phyloP scores from a whole-genome alignment of 1,140 invertebrate genomes.

The Holcopasites calliopsidis region DNA sequence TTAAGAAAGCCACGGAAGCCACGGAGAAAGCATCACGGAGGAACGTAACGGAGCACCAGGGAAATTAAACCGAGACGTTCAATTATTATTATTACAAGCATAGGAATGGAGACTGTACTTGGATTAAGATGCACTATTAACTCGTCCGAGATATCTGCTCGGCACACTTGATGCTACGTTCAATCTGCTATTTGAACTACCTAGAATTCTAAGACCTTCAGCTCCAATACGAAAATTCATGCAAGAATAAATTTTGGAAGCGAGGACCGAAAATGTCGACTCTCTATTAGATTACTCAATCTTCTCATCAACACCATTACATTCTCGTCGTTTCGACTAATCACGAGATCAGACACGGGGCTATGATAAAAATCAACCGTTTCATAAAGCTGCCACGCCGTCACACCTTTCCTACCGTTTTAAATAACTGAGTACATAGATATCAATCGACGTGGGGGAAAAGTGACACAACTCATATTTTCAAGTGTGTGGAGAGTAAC shows the following conservation, averaged over 20 bases:
- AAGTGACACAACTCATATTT: no score
- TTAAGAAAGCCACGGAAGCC: constrained; percentile 10
- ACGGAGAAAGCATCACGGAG: constrained; percentile 19
- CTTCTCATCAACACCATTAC: neutral
- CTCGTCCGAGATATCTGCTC: neutral
- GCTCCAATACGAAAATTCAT: neutral
- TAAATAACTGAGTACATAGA: no score
- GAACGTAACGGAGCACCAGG: neutral
- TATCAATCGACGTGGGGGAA: no score
- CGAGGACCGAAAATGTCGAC: neutral
- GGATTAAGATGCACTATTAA: neutral
- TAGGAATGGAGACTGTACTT: neutral
- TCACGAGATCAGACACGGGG: neutral
- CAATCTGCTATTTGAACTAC: neutral
- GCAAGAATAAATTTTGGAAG: no score
- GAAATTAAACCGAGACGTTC: constrained; percentile 16
- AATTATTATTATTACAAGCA: neutral
- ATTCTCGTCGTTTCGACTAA: no score
- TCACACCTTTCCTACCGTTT: neutral
- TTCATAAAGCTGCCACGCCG: neutral
- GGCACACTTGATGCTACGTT: neutral
- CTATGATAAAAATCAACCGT: neutral
- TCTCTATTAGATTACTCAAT: neutral
- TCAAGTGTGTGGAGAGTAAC: no score
- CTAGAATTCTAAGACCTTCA: neutral